Conservation (phyloP, 1,140 invertebrate species). For the Zophobas atratus region DNA sequence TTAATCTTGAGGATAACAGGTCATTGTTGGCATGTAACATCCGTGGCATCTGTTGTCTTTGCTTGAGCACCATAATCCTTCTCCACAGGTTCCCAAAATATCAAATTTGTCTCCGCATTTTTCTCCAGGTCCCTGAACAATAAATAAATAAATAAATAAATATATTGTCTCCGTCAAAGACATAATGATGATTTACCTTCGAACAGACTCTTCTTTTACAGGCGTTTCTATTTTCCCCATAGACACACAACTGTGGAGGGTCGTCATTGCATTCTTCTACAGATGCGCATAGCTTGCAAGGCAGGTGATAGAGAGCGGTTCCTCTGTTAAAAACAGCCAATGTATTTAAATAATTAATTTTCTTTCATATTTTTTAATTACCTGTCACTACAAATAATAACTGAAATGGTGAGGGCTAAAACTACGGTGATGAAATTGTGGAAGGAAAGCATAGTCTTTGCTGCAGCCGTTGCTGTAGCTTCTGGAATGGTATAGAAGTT, state of each 20-base stretch:
- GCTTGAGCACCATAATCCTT: constrained; percentile 70
- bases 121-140: constrained; percentile 70
- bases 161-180: constrained; percentile 5
- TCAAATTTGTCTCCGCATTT: constrained; percentile 69
- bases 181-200: constrained; percentile 58
- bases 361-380: constrained; percentile 17
- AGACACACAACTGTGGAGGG: constrained; percentile 59
- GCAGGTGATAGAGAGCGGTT: constrained; percentile 16
- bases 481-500: constrained; percentile 34
- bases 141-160: constrained; percentile 45
- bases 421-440: constrained; percentile 39
- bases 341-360: not conserved
- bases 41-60: constrained; percentile 69
- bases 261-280: constrained; percentile 61
- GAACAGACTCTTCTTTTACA: constrained; percentile 63
- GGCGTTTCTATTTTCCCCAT: constrained; percentile 61
- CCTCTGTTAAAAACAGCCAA: constrained; percentile 10
- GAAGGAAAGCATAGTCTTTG: constrained; percentile 40
- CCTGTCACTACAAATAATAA: constrained; percentile 43
- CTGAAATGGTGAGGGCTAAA: constrained; percentile 40
- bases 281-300: constrained; percentile 43
- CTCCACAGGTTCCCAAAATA: constrained; percentile 69
- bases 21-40: constrained; percentile 64
- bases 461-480: constrained; percentile 35
- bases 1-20: constrained; percentile 55